Conservation (phyloP, 1,140 invertebrate species). For the Bombyx mandarina region DNA sequence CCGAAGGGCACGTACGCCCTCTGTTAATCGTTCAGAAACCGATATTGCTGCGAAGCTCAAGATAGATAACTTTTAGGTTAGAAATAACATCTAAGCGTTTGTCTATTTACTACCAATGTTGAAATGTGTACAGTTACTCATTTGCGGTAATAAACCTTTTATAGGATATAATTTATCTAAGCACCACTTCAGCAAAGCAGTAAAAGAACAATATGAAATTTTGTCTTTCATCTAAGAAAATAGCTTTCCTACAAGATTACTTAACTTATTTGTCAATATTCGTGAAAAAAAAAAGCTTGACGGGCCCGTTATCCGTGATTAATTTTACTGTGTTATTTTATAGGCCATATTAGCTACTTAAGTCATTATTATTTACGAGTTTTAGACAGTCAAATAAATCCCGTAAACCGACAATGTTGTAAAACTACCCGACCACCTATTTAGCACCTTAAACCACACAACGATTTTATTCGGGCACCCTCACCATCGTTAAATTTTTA, state of each 20-base stretch:
- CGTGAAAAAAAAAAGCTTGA: no score
- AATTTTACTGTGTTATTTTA: no score
- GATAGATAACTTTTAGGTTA: conserved; percentile 63
- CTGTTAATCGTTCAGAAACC: conserved; percentile 70
- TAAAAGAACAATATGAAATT: conserved; percentile 6
- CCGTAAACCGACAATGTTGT: no score
- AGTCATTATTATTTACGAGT: no score
- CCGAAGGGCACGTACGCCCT: conserved; percentile 67
- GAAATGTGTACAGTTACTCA: conserved; percentile 34
- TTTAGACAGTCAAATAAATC: no score
- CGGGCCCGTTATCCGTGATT: no score
- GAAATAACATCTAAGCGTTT: conserved; percentile 59
- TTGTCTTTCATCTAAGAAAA: conserved; percentile 3
- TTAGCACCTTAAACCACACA: conserved; percentile 35
- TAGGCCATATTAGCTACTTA: no score
- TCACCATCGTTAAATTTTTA: conserved; percentile 68
- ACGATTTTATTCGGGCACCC: conserved; percentile 61
- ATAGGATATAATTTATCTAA: conserved; percentile 18
- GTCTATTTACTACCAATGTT: conserved; percentile 53
- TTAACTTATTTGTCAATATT: no score
- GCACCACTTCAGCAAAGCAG: conserved; percentile 12
- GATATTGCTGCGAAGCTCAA: conserved; percentile 58
- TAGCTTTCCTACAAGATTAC: background rate
- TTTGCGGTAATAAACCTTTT: conserved; percentile 17
- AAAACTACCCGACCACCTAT: conserved; percentile 2